Base-by-base conservation (phyloP, 1,140 invertebrate genomes). In the Drosophila jambulina region DNA sequence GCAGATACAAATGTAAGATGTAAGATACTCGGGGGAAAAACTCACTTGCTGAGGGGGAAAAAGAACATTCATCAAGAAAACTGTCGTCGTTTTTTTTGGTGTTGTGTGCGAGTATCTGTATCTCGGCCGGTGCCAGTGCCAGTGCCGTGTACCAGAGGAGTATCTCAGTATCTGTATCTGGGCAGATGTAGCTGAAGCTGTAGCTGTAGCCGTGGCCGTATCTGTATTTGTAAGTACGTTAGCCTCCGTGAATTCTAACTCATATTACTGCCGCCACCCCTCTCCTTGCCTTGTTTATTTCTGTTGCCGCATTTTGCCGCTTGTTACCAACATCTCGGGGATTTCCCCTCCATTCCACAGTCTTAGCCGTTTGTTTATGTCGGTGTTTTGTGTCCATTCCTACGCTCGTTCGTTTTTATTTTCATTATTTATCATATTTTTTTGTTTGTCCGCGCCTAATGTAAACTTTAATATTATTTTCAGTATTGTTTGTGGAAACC, bases 51-150 rank as follows among this genome's bases (percentile, higher is more conserved):
- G 40, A 23, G 40, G 34, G 43, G 62, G 63, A 71, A 49, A 79
- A 82, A 78, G 85, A 79, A 88, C 85, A 88, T 88, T 88, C 84
- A 88, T 88, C 84, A 88, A 88, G 85, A 88, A 88, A 90, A 88
- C 81, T 88, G 84, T 88, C 84, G 82, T 90, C 80, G 78, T 88
- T 84, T 87, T 86, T 48, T 48, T 48, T 48, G 15, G 45, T 25
- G 23, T 9, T 48, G 23, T 25, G 23, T 27, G 23, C 36, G 15
- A 56, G 53, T 84, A 49, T 75, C 48, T 79, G 69, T 83, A 80
- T 76, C 60, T 83, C 15, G n/a, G 53, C 15, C 51, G 21, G 32
- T 51, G 48, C 25, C 17, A 32, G 51, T 57, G 40, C 40, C 40
- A n/a, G 60, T 65, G 9, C 19, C 34, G n/a, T 46, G 46, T 42